A percentile compares a stretch with the other conserved stretches of the same genome.
phyloP scores from a whole-genome alignment of 2,113 vertebrate species.

The Suricata suricatta region DNA sequence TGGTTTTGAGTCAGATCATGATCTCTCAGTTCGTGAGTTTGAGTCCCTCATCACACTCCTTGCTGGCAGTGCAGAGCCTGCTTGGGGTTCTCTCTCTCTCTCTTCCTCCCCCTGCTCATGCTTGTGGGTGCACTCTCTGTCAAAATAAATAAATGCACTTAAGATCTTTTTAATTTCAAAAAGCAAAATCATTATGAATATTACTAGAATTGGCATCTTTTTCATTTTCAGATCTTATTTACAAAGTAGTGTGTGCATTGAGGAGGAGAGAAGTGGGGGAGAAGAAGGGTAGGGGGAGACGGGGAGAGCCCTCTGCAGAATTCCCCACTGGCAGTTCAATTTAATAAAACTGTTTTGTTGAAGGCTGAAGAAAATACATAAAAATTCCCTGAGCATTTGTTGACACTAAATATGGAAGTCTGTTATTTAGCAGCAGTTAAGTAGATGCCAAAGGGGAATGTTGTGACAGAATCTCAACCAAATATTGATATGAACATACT shows the following conservation, averaged over 20 bases:
- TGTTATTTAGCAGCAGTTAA: conserved; percentile 65
- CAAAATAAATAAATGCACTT: too few relatives aligned
- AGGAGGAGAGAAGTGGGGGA: neutral
- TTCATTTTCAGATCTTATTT: conserved; percentile 36
- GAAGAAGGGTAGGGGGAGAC: neutral
- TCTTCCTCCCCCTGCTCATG: too few relatives aligned
- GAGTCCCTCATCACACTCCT: too few relatives aligned
- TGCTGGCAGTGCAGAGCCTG: too few relatives aligned
- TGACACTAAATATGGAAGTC: conserved; percentile 66
- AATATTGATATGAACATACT: conserved; percentile 75
- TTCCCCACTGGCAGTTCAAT: neutral
- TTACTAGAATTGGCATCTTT: neutral
- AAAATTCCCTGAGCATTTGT: conserved; percentile 24
- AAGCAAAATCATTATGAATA: neutral
- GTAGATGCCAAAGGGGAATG: conserved; percentile 38
- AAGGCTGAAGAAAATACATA: conserved; percentile 42
- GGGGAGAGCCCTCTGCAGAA: neutral
- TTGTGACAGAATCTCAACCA: conserved; percentile 64
- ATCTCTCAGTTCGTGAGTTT: too few relatives aligned
- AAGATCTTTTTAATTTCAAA: too few relatives aligned
- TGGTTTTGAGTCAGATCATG: too few relatives aligned
- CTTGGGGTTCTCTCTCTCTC: too few relatives aligned
- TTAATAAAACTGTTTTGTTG: conserved; percentile 50
- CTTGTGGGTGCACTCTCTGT: too few relatives aligned
- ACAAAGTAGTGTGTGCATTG: neutral